Conservation (phyloP, 2,888 invertebrate genomes). For the Caenorhabditis sulstoni region DNA sequence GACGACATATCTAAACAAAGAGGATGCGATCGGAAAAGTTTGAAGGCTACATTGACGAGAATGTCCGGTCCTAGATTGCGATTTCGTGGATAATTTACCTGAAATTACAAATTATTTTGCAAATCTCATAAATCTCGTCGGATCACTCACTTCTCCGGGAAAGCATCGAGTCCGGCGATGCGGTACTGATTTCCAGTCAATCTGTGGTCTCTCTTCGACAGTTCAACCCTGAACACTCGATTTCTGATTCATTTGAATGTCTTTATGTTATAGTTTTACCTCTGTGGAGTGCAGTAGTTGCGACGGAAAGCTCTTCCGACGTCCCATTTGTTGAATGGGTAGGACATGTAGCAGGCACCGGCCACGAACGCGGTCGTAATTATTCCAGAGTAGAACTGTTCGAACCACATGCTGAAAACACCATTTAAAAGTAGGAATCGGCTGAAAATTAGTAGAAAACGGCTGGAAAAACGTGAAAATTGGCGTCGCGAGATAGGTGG, state of each 20-base stretch:
- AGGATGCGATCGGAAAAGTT: conserved; percentile 8
- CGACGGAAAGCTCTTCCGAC: conserved; percentile 72
- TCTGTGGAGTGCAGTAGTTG: conserved; percentile 67
- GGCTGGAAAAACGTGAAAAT: background rate
- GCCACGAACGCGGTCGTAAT: conserved; percentile 74
- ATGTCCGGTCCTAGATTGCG: background rate
- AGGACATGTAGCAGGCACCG: conserved; percentile 75
- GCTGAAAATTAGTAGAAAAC: conserved; percentile 6
- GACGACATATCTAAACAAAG: conserved; percentile 17
- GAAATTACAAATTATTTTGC: background rate
- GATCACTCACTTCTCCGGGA: conserved; percentile 63
- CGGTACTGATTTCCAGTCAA: conserved; percentile 76
- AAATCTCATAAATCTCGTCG: background rate
- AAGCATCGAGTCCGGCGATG: conserved; percentile 72
- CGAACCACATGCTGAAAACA: conserved; percentile 74
- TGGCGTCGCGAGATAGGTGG: conserved; percentile 2
- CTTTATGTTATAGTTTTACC: conserved; percentile 39
- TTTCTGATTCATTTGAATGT: background rate
- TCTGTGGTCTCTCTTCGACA: conserved; percentile 75
- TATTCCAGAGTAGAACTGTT: conserved; percentile 76
- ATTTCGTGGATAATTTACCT: background rate
- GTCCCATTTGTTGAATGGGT: conserved; percentile 76
- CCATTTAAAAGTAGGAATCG: too few species aligned
- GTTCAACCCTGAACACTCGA: conserved; percentile 68
- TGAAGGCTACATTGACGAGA: conserved; percentile 1